Evolutionary conservation across 1,140 invertebrate species (phyloP), one percentile per base, ranked within the genome.

Genomic region (Drosophila orena): DNA sequence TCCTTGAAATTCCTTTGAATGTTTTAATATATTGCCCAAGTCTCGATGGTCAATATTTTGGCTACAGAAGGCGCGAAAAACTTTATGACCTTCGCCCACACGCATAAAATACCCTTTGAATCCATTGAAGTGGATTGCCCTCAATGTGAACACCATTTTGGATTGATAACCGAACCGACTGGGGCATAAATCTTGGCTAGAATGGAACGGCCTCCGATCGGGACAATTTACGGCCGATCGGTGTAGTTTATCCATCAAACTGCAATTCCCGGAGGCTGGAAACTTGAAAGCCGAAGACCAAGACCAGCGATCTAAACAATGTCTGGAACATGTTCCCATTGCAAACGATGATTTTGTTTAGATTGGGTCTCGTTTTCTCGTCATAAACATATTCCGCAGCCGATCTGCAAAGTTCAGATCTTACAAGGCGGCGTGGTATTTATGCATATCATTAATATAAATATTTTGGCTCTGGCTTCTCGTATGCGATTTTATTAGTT

Each of bases 361-460:
- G 81, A 70, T 71, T 81, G 49, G 46, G 43, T 58, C 49, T 49
- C 54, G 71, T 59, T 65, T 65, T 65, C 79, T 71, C 79, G 58
- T 83, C 80, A 83, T 84, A 75, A 84, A 79, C 59, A 79, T 69
- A 73, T 73, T 69, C 43, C 34, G 64, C 30, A 6, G 30, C 17
- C 57, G 43, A 42, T 49, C 14, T 38, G 49, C 30, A 34, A 17
- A 50, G 24, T n/a, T 30, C 7, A 24, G 15, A 4, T 53, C 40
- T 62, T 62, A 62, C 59, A 62, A 24, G 30, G 17, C 15, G 37
- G 34, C 24, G 47, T n/a, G 11, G 65, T 60, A 77, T 81, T 81
- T 81, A 58, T 81, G 80, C 73, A 86, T 75, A 65, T 81, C 73
- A 85, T 78, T 86, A 85, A 78, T 85, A 81, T 85, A 85, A 86